Evolutionary conservation across 2,113 vertebrate species (phyloP).

Genomic region (Cranoglanis bouderius): DNA sequence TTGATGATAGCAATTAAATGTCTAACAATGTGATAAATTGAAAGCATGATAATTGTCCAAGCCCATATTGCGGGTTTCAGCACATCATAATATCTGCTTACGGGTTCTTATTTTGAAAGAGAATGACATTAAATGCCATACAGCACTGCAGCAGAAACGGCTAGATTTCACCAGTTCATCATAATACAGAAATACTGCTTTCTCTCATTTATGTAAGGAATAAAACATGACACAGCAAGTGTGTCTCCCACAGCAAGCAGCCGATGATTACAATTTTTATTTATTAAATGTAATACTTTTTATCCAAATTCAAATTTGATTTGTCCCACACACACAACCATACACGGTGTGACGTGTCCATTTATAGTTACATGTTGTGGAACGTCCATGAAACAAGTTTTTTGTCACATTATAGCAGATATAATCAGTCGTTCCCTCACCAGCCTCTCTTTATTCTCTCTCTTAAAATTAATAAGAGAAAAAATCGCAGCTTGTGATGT

Average conservation of each 20-base stretch:
- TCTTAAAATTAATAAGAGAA: no score
- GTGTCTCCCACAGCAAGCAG: not conserved
- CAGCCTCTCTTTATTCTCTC: no score
- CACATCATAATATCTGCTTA: not conserved
- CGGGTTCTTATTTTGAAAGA: not conserved
- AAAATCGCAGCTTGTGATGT: not conserved
- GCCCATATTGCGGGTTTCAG: not conserved
- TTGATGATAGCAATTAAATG: slow-evolving; percentile 23
- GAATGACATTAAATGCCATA: not conserved
- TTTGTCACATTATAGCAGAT: not conserved
- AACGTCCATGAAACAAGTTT: not conserved
- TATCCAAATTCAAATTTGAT: not conserved
- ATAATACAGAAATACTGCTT: not conserved
- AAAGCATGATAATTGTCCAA: slow-evolving; percentile 11
- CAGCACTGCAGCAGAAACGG: not conserved
- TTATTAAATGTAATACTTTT: not conserved
- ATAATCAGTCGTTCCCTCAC: not conserved
- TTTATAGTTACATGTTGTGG: not conserved
- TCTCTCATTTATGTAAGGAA: not conserved
- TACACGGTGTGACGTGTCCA: no score
- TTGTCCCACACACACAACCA: no score
- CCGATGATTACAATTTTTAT: not conserved
- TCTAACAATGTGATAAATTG: slow-evolving; percentile 26
- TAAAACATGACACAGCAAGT: not conserved
- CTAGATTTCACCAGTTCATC: not conserved